Percentiles rank a stretch among this genome's conserved stretches.
Evolutionary conservation across 2,797 vertebrate species (phyloP).

Genomic region (Argentina silus): DNA sequence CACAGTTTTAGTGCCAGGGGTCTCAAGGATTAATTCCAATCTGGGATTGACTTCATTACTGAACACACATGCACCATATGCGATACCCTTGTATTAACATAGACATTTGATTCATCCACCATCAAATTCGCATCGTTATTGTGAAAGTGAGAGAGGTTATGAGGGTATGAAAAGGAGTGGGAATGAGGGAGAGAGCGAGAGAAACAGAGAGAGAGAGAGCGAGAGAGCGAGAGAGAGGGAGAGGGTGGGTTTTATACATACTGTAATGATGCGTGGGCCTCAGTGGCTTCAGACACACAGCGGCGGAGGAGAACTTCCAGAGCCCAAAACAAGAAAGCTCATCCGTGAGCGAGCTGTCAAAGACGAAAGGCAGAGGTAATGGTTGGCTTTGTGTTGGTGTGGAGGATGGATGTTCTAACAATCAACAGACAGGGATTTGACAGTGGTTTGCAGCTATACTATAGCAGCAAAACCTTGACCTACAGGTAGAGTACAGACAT

Average conservation of each 20-base stretch:
- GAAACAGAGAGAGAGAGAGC: conserved; percentile 10
- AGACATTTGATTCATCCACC: conserved; percentile 3
- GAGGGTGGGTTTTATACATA: conserved; percentile 55
- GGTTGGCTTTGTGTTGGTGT: conserved; percentile 4
- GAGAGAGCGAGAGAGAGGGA: conserved; percentile 39
- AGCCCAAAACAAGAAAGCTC: conserved; percentile 48
- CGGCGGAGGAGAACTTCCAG: conserved; percentile 56
- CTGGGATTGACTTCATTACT: conserved; percentile 14
- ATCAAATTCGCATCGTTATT: not conserved
- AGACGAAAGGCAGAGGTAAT: conserved; percentile 21
- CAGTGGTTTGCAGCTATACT: conserved; percentile 12
- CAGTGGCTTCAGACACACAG: conserved; percentile 45
- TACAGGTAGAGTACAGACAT: conserved; percentile 11
- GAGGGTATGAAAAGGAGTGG: conserved; percentile 7
- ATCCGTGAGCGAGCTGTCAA: conserved; percentile 24
- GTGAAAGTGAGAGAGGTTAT: conserved; percentile 14
- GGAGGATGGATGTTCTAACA: conserved; percentile 17
- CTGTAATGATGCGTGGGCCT: conserved; percentile 65
- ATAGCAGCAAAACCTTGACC: not conserved
- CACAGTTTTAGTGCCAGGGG: not conserved
- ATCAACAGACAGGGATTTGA: not conserved
- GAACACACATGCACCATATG: not conserved
- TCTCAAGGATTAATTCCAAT: not conserved
- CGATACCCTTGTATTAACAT: not conserved
- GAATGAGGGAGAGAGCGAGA: conserved; percentile 6